Evolutionary conservation across 2,888 invertebrate species (phyloP).

Genomic region (Hirtodrosophila cameraria): DNA sequence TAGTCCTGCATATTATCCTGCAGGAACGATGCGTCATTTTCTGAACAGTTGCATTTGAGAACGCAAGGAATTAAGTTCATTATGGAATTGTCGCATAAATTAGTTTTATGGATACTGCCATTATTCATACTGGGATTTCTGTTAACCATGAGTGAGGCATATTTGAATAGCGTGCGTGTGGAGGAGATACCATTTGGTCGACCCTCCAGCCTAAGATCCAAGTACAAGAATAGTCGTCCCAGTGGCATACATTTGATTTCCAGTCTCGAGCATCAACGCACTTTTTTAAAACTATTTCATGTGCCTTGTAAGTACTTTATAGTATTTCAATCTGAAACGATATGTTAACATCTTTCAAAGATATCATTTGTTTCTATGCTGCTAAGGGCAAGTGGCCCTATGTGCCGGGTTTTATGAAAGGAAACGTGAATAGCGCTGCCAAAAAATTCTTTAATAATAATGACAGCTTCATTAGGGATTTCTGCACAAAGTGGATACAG

Average conservation of each 20-base stretch:
- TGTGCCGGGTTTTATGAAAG: conserved; percentile 82
- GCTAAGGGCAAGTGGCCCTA: conserved; percentile 84
- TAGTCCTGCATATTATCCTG: conserved; percentile 28
- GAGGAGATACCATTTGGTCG: conserved; percentile 78
- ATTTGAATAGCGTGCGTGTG: conserved; percentile 68
- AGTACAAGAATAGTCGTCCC: conserved; percentile 10
- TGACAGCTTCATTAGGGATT: conserved; percentile 80
- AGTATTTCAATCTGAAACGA: too few relatives aligned
- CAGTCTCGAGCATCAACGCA: conserved; percentile 76
- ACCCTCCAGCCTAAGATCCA: neutral
- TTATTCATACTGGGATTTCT: conserved; percentile 58
- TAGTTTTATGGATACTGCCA: conserved; percentile 61
- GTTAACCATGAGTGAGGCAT: conserved; percentile 63
- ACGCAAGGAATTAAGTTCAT: conserved; percentile 12
- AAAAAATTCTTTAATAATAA: conserved; percentile 79
- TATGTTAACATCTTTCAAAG: conserved; percentile 48
- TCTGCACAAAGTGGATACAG: conserved; percentile 82
- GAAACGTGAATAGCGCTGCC: conserved; percentile 80
- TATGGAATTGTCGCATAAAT: conserved; percentile 52
- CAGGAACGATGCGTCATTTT: conserved; percentile 30
- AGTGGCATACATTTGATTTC: conserved; percentile 75
- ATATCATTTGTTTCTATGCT: conserved; percentile 83
- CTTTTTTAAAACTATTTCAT: conserved; percentile 82
- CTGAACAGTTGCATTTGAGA: conserved; percentile 51
- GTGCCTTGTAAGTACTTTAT: conserved; percentile 80